These are phyloP conservation scores for Leptopilina boulardi DNA, from an alignment of 1,140 invertebrate genomes.

Conservation along the genomic window DNA sequence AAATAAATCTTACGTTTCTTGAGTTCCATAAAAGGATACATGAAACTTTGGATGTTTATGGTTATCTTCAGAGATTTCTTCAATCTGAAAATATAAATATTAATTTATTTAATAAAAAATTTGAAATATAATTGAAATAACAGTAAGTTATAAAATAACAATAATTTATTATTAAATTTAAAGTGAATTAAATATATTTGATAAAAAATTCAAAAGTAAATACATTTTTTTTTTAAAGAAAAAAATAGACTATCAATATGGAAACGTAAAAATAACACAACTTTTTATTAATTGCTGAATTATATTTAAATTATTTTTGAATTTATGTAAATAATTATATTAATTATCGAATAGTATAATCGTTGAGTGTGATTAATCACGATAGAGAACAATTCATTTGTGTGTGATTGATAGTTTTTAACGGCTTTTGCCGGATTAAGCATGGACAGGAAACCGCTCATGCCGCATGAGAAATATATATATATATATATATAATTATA, in stretches of 20 bases:
- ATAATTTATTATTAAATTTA: too few species aligned
- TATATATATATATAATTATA: too few species aligned
- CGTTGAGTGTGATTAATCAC: not conserved
- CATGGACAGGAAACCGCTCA: conserved; percentile 20
- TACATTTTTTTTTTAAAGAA: not conserved
- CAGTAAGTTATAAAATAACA: too few species aligned
- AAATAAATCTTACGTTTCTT: conserved; percentile 87
- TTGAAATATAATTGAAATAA: too few species aligned
- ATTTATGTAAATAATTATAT: too few species aligned
- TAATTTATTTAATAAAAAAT: conserved; percentile 18
- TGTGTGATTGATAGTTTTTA: not conserved
- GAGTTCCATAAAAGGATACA: conserved; percentile 96
- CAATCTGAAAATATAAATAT: conserved; percentile 79
- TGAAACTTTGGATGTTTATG: conserved; percentile 89
- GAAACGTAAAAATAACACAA: conserved; percentile 38
- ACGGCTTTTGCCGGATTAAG: not conserved
- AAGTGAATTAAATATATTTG: too few species aligned
- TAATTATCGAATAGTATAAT: too few species aligned
- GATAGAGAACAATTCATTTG: not conserved
- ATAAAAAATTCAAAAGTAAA: too few species aligned
- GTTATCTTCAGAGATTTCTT: conserved; percentile 80
- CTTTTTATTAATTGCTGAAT: conserved; percentile 33
- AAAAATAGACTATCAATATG: conserved; percentile 21
- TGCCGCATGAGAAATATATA: conserved; percentile 29
- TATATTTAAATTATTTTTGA: conserved; percentile 37